A percentile compares a stretch with the other conserved stretches of the same genome.
Evolutionary conservation across 2,888 invertebrate species (phyloP).

Genomic region (Lymantria monacha): DNA sequence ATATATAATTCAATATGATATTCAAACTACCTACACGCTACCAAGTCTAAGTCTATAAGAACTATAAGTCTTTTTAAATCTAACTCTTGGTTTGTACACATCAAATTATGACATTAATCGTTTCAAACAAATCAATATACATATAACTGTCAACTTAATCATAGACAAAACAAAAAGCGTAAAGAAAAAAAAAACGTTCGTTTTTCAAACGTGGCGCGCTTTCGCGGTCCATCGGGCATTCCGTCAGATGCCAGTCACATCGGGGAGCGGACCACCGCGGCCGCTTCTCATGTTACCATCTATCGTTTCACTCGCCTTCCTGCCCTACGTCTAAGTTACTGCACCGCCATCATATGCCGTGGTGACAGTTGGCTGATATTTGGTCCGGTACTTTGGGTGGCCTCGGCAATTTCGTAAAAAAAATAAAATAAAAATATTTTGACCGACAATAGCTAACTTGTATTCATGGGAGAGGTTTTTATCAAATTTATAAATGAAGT

Average conservation of each 20-base stretch:
- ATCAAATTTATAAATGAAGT: not conserved
- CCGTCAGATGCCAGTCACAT: slow-evolving; percentile 76
- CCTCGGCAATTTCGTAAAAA: slow-evolving; percentile 25
- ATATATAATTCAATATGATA: not conserved
- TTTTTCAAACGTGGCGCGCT: slow-evolving; percentile 72
- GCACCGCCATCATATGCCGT: slow-evolving; percentile 68
- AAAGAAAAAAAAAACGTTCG: slow-evolving; percentile 51
- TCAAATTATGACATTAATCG: not conserved
- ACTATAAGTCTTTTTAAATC: no score
- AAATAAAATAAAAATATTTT: slow-evolving; percentile 9
- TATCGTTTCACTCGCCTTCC: slow-evolving; percentile 78
- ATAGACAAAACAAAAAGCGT: slow-evolving; percentile 42
- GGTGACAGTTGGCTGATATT: slow-evolving; percentile 70
- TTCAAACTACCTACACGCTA: no score
- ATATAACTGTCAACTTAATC: slow-evolving; percentile 33
- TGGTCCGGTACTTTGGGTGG: slow-evolving; percentile 51
- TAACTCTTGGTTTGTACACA: no score
- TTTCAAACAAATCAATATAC: slow-evolving; percentile 5
- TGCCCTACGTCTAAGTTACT: slow-evolving; percentile 79
- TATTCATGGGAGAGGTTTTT: not conserved
- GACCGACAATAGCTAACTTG: not conserved
- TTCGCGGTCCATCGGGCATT: slow-evolving; percentile 81
- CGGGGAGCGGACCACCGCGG: slow-evolving; percentile 72
- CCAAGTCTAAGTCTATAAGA: no score
- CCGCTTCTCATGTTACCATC: slow-evolving; percentile 71